These are phyloP conservation scores for Pedicia rivosa DNA, from an alignment of 2,888 invertebrate species.

Conservation along the genomic window DNA sequence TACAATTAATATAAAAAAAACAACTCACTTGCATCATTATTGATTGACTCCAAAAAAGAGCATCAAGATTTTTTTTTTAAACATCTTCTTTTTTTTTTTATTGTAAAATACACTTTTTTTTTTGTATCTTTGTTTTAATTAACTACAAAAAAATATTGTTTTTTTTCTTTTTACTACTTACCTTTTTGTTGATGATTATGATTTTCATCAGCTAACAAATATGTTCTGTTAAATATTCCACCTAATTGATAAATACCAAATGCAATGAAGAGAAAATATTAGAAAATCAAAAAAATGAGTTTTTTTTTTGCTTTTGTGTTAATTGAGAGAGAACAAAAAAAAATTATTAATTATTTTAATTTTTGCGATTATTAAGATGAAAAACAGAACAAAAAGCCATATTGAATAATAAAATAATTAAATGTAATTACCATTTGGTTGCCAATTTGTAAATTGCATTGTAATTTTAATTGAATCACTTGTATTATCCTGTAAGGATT, in stretches of 20 bases:
- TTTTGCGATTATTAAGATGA: not conserved
- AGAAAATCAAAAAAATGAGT: not conserved
- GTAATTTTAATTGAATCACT: conserved; percentile 11
- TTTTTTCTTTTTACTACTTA: too few species aligned
- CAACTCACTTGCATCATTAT: too few species aligned
- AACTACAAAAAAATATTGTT: too few species aligned
- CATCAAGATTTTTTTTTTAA: too few species aligned
- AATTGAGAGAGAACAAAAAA: conserved; percentile 7
- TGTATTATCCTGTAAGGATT: conserved; percentile 19
- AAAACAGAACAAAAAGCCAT: conserved; percentile 4
- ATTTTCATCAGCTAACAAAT: conserved; percentile 56
- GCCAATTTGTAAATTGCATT: conserved; percentile 8
- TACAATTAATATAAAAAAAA: too few species aligned
- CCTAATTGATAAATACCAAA: conserved; percentile 35
- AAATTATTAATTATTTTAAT: not conserved
- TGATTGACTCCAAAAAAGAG: too few species aligned
- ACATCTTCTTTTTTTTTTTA: too few species aligned
- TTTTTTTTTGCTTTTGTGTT: not conserved
- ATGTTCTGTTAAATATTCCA: conserved; percentile 62
- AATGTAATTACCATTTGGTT: conserved; percentile 12
- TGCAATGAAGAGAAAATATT: conserved; percentile 9
- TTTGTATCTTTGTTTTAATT: too few species aligned
- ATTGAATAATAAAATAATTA: too few species aligned
- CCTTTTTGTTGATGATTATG: conserved; percentile 26
- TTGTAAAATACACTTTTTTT: too few species aligned